These are phyloP conservation scores for Caenorhabditis sp. DNA, from an alignment of 2,888 invertebrate species.

Conservation along the genomic window DNA sequence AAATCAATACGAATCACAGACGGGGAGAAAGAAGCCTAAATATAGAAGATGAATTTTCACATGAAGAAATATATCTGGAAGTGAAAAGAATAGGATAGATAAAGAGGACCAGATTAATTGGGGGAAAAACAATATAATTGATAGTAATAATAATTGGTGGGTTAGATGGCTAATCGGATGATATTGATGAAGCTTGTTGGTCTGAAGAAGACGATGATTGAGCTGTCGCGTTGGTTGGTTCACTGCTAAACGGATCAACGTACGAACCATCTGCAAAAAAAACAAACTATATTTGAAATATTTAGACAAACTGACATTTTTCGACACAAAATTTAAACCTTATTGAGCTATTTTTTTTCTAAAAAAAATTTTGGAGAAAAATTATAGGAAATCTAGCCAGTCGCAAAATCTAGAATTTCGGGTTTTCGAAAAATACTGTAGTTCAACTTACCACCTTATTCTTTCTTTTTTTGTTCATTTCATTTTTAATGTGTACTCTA, in stretches of 20 bases:
- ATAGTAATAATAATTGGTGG: not conserved
- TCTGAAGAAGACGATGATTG: slow-evolving; percentile 4
- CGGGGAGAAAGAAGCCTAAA: not conserved
- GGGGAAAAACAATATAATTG: not conserved
- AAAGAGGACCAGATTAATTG: slow-evolving; percentile 4
- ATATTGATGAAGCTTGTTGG: not conserved
- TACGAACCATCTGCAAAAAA: slow-evolving; percentile 42
- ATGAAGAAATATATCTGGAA: not conserved
- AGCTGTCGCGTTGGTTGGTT: slow-evolving; percentile 31
- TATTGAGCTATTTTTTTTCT: too few relatives aligned
- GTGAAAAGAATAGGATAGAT: not conserved
- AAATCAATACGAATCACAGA: not conserved
- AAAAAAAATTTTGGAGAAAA: too few relatives aligned
- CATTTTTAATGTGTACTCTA: too few relatives aligned
- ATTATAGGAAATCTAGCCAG: too few relatives aligned
- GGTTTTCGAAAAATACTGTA: too few relatives aligned
- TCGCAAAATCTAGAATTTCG: too few relatives aligned
- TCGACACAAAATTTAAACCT: not conserved
- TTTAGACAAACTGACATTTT: not conserved
- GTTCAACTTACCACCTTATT: too few relatives aligned
- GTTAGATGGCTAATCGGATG: not conserved
- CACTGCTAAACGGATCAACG: slow-evolving; percentile 52
- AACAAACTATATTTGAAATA: not conserved
- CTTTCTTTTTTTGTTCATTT: too few relatives aligned
- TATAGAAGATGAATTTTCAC: slow-evolving; percentile 10